These are phyloP conservation scores for Psilopogon haemacephalus DNA, from an alignment of 2,113 vertebrate species.

Conservation along the genomic window DNA sequence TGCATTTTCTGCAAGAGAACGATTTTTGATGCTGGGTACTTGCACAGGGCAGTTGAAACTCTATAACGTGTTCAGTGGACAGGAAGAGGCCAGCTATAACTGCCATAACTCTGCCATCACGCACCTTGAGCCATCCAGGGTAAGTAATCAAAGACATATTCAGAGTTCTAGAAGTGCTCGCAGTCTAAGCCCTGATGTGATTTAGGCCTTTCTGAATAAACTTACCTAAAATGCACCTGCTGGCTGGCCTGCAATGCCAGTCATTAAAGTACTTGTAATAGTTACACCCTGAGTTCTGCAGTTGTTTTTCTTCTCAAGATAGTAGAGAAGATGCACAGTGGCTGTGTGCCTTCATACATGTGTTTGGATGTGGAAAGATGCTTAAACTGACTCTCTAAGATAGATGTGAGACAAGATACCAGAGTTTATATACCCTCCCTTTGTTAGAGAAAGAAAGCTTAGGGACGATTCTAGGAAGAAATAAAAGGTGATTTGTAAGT, in stretches of 20 bases:
- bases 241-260: neutral
- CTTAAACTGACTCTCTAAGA: neutral
- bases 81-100: constrained; percentile 97
- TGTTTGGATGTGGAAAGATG: neutral
- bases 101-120: constrained; percentile 97
- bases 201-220: neutral
- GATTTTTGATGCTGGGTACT: constrained; percentile 97
- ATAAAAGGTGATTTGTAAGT: neutral
- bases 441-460: neutral
- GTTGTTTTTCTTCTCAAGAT: neutral
- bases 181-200: neutral
- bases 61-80: constrained; percentile 97
- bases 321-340: neutral
- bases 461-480: neutral
- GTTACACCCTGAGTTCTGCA: neutral
- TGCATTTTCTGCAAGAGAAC: constrained; percentile 95
- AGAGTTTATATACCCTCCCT: neutral
- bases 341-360: neutral
- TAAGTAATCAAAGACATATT: constrained; percentile 51
- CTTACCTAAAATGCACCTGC: neutral
- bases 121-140: constrained; percentile 95
- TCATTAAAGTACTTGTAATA: neutral
- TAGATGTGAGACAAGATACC: neutral
- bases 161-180: neutral
- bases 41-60: constrained; percentile 96